A percentile compares a stretch with the other conserved stretches of the same genome.
These are phyloP conservation scores for Tapirus indicus DNA, from an alignment of 2,797 vertebrate genomes.

Conservation along the genomic window DNA sequence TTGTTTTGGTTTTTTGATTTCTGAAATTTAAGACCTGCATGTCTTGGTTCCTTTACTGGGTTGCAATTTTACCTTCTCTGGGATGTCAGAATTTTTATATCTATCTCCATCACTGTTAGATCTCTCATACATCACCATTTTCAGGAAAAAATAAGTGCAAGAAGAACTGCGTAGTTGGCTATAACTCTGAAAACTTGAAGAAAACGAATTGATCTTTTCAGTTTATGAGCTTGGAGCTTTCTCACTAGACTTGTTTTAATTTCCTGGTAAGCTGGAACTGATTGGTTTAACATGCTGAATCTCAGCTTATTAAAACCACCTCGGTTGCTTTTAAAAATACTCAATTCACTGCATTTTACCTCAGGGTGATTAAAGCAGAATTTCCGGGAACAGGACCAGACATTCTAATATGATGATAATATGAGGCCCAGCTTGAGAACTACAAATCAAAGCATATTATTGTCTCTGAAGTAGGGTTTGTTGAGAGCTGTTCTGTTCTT, in stretches of 20 bases:
- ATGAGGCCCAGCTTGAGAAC: background rate
- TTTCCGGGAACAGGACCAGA: background rate
- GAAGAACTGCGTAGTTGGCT: background rate
- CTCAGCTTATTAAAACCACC: conserved; percentile 65
- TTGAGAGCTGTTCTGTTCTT: conserved; percentile 1
- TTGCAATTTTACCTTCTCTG: background rate
- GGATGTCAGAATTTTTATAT: background rate
- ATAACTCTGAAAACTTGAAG: conserved; percentile 47
- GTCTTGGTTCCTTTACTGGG: background rate
- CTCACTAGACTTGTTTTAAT: conserved; percentile 59
- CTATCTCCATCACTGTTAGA: background rate
- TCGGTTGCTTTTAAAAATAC: conserved; percentile 34
- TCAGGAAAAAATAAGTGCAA: background rate
- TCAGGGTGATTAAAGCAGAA: conserved; percentile 27
- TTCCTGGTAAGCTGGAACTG: conserved; percentile 58
- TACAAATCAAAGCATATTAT: background rate
- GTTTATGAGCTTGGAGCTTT: conserved; percentile 44
- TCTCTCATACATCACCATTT: background rate
- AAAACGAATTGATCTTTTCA: conserved; percentile 56
- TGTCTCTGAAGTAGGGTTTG: background rate
- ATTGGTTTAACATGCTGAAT: conserved; percentile 57
- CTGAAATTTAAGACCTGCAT: background rate
- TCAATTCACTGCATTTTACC: background rate
- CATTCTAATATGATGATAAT: conserved; percentile 20
- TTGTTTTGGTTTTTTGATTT: background rate